phyloP scores from a whole-genome alignment of 2,888 invertebrate species.

The Unio delphinus region DNA sequence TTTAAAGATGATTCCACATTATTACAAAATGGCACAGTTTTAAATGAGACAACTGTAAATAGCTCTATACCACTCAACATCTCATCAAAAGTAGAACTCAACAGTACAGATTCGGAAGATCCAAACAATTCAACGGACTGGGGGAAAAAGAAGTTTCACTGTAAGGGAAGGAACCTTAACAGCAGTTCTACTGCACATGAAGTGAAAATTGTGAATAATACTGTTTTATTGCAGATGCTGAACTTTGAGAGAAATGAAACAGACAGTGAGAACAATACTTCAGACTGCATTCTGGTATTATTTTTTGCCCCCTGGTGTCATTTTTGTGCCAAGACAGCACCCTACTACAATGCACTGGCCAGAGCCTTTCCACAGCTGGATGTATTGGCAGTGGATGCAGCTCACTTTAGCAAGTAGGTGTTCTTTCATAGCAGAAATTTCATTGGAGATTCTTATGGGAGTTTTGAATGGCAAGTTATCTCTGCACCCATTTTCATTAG shows the following conservation, averaged over 20 bases:
- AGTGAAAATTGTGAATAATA: slow-evolving; percentile 80
- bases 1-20: slow-evolving; percentile 33
- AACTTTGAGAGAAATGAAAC: slow-evolving; percentile 76
- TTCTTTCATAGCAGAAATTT: neutral
- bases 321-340: slow-evolving; percentile 91
- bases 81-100: neutral
- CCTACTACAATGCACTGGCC: slow-evolving; percentile 91
- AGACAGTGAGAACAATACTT: slow-evolving; percentile 25
- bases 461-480: neutral
- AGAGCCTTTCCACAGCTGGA: slow-evolving; percentile 88
- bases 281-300: slow-evolving; percentile 79
- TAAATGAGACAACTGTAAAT: slow-evolving; percentile 11
- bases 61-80: slow-evolving; percentile 8
- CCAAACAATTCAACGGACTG: slow-evolving; percentile 39
- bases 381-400: slow-evolving; percentile 89
- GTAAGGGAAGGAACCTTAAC: slow-evolving; percentile 56
- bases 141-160: slow-evolving; percentile 60
- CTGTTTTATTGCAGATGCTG: slow-evolving; percentile 79
- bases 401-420: slow-evolving; percentile 79
- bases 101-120: slow-evolving; percentile 7
- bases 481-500: no score
- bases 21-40: slow-evolving; percentile 9
- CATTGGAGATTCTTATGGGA: neutral
- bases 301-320: slow-evolving; percentile 93
- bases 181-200: slow-evolving; percentile 45